These are phyloP conservation scores for Eclectus roratus DNA, from an alignment of 2,113 vertebrate species.

Conservation along the genomic window DNA sequence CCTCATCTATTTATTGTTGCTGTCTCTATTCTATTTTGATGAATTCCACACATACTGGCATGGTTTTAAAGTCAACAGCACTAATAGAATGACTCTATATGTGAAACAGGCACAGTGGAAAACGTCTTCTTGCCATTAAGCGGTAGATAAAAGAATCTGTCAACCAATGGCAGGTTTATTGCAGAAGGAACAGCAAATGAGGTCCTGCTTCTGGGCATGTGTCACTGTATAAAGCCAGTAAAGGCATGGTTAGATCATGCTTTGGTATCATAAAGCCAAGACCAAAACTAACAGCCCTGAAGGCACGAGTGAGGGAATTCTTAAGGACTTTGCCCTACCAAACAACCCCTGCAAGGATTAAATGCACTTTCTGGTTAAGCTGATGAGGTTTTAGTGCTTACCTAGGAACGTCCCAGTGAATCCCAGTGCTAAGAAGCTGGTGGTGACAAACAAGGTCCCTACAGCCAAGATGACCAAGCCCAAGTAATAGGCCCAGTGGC, in stretches of 20 bases:
- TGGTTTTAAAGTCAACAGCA: conserved; percentile 56
- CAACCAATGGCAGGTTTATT: not conserved
- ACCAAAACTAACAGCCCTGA: not conserved
- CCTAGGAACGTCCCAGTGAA: conserved; percentile 93
- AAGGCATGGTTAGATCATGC: fast-evolving
- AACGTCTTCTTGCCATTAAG: conserved; percentile 51
- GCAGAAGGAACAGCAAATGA: not conserved
- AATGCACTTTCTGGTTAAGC: not conserved
- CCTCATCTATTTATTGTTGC: conserved; percentile 65
- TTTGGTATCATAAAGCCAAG: not conserved
- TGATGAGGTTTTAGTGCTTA: conserved; percentile 68
- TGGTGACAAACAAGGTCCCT: conserved; percentile 84
- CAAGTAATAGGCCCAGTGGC: conserved; percentile 56
- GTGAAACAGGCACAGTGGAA: conserved; percentile 42
- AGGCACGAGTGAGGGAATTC: not conserved
- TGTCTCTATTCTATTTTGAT: conserved; percentile 57
- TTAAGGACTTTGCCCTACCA: not conserved
- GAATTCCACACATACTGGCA: conserved; percentile 63
- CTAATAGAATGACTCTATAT: conserved; percentile 48
- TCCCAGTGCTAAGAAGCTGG: conserved; percentile 91
- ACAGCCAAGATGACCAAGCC: conserved; percentile 74
- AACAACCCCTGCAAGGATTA: not conserved
- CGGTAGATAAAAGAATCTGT: conserved; percentile 41
- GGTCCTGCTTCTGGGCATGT: not conserved
- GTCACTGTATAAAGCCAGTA: not conserved